Evolutionary conservation across 1,140 invertebrate species (phyloP).

Genomic region (Stratiolaelaps scimitus): DNA sequence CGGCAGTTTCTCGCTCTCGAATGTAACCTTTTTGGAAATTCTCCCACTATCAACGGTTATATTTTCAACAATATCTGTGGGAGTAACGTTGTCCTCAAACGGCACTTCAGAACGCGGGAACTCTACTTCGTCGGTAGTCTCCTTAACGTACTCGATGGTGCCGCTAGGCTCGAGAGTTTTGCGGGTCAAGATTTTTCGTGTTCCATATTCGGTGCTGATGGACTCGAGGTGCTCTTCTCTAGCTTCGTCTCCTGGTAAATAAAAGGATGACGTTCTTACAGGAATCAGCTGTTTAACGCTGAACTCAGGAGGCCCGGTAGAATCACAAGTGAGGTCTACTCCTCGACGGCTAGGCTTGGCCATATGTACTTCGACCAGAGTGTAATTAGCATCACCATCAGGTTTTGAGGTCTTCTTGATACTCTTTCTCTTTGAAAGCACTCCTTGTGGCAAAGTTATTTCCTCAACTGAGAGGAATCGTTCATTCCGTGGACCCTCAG

Average conservation of each 20-base stretch:
- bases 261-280: not conserved
- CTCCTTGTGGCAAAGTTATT: too few relatives aligned
- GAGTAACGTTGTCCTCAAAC: not conserved
- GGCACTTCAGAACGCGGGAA: not conserved
- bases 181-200: not conserved
- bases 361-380: not conserved
- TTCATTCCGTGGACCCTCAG: too few relatives aligned
- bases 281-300: slow-evolving; percentile 1
- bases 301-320: not conserved
- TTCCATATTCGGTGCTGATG: not conserved
- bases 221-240: not conserved
- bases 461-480: too few relatives aligned
- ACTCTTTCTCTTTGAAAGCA: not conserved
- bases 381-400: not conserved
- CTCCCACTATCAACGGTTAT: slow-evolving; percentile 4
- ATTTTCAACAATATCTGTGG: not conserved
- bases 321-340: not conserved
- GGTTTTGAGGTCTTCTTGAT: not conserved
- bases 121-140: not conserved
- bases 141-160: not conserved
- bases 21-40: not conserved
- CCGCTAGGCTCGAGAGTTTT: not conserved
- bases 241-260: not conserved
- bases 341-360: not conserved
- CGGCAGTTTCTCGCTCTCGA: not conserved